These are phyloP conservation scores for Plemyria rubiginata DNA, from an alignment of 2,888 invertebrate species.

Conservation along the genomic window DNA sequence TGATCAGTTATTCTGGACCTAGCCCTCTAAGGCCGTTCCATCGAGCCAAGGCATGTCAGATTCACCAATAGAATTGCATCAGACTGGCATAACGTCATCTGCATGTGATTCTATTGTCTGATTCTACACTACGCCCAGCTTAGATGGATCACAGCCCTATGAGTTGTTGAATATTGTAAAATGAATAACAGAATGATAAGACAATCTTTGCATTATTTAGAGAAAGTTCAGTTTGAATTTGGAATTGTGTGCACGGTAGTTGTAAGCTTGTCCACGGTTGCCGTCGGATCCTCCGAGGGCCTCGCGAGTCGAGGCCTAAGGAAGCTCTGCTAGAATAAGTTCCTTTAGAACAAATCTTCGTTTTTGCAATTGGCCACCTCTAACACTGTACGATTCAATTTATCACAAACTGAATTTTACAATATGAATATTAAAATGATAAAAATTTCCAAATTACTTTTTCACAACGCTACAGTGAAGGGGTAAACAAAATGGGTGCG, in stretches of 20 bases:
- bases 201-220: conserved; percentile 22
- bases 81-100: neutral
- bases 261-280: conserved; percentile 43
- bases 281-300: conserved; percentile 55
- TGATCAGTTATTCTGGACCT: neutral
- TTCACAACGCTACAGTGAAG: conserved; percentile 77
- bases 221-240: conserved; percentile 27
- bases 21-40: neutral
- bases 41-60: neutral
- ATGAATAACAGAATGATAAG: conserved; percentile 2
- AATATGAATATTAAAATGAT: conserved; percentile 48
- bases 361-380: conserved; percentile 86
- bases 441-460: conserved; percentile 53
- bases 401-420: conserved; percentile 43
- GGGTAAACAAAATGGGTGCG: conserved; percentile 79
- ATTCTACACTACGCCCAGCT: neutral
- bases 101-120: neutral
- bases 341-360: conserved; percentile 84
- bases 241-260: conserved; percentile 39
- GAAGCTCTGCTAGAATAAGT: conserved; percentile 72
- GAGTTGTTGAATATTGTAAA: neutral
- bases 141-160: neutral
- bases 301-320: conserved; percentile 52
- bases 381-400: conserved; percentile 78
- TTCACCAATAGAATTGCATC: conserved; percentile 3